Percentiles rank a stretch among this genome's conserved stretches.
Conservation (phyloP, 2,888 invertebrate species). For the Macroteleia sp. region DNA sequence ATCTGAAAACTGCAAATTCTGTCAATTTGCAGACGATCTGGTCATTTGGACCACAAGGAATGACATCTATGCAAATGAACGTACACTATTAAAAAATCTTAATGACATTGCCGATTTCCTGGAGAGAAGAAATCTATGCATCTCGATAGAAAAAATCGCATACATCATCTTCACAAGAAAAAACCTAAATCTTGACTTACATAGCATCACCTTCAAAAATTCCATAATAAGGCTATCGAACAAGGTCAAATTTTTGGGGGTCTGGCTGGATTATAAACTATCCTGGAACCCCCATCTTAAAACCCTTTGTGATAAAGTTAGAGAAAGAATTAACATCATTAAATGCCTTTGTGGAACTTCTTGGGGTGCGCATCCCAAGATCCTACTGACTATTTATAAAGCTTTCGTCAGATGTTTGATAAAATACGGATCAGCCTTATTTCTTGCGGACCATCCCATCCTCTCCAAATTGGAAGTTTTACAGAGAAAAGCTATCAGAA, state of each 20-base stretch:
- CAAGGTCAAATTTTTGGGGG: slow-evolving; percentile 2
- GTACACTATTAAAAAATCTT: neutral
- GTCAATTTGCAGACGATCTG: slow-evolving; percentile 14
- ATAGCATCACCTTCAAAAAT: too few relatives aligned
- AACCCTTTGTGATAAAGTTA: neutral
- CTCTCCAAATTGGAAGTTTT: neutral
- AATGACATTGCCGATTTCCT: neutral
- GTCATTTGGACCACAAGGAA: slow-evolving; percentile 1
- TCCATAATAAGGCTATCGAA: neutral
- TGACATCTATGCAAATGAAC: neutral
- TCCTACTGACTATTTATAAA: too few relatives aligned
- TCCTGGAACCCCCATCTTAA: slow-evolving; percentile 15
- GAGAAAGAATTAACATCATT: neutral
- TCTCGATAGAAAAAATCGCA: neutral
- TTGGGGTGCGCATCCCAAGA: slow-evolving; percentile 13
- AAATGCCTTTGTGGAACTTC: neutral
- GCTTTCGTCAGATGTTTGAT: neutral
- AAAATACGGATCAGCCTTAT: neutral
- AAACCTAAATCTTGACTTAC: neutral
- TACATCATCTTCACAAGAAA: neutral
- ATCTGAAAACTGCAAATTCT: neutral
- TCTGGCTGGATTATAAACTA: slow-evolving; percentile 1
- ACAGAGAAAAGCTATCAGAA: neutral
- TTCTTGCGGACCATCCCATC: neutral
- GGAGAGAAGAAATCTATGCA: neutral